Evolutionary conservation across 2,888 invertebrate genomes (phyloP).

Genomic region (Nemapogon koenigi): DNA sequence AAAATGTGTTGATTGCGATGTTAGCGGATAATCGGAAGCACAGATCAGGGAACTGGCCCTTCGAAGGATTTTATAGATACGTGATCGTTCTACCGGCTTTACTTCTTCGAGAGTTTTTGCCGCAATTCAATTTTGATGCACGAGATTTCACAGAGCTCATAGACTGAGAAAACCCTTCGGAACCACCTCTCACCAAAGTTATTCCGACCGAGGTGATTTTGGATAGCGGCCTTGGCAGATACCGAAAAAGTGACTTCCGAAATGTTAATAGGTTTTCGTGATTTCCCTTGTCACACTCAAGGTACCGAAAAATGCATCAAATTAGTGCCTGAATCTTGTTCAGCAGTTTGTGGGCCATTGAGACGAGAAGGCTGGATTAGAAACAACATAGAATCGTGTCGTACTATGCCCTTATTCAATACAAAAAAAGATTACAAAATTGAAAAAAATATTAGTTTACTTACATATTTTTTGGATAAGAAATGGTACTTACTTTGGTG

Average conservation of each 20-base stretch:
- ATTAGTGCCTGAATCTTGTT: constrained; percentile 11
- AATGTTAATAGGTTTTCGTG: too few species aligned
- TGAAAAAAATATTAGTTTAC: constrained; percentile 6
- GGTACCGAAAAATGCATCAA: constrained; percentile 12
- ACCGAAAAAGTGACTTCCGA: too few species aligned
- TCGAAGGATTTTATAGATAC: constrained; percentile 5
- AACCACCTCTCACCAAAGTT: constrained; percentile 12
- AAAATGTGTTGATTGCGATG: constrained; percentile 4
- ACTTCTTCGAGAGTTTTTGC: too few species aligned
- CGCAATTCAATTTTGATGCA: too few species aligned
- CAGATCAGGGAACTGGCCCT: constrained; percentile 8
- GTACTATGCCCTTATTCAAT: too few species aligned
- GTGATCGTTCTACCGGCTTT: constrained; percentile 4
- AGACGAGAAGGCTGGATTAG: constrained; percentile 7
- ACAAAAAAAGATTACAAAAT: constrained; percentile 3
- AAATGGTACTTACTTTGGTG: neutral
- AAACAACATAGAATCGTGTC: too few species aligned
- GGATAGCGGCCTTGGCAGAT: too few species aligned
- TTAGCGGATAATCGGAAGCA: constrained; percentile 1
- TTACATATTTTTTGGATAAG: neutral
- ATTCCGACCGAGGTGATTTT: too few species aligned
- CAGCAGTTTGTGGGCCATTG: too few species aligned
- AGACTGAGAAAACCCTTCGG: constrained; percentile 10
- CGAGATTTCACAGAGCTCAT: constrained; percentile 11
- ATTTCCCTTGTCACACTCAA: constrained; percentile 11